Base-by-base conservation (phyloP, 2,797 vertebrate genomes). In the Remorina albescens region DNA sequence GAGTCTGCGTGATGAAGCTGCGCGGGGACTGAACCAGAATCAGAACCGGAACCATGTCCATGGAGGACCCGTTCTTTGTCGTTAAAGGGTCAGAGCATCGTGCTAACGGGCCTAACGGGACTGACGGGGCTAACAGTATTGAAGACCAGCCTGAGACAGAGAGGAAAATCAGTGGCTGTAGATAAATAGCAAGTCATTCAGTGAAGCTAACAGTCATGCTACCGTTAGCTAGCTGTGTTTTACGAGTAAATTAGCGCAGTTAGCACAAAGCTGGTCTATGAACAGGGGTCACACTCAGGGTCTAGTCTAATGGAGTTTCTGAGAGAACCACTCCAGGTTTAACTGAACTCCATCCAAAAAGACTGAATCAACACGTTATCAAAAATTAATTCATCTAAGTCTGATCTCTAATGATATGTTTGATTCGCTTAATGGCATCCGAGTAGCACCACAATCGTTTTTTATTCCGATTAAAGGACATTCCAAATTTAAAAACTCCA, bases 21-120 rank as follows among this genome's bases (percentile, higher is more conserved):
- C 36, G 19, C 57, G 26, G 11, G 23, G 47, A 50, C 23, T 50
- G 47, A 50, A 50, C 47, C 47, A 50, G 23, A 89, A 67, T 36
- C 65, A 21, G 56, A 78, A 94, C 67, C 80, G 97, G 56, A 78
- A 94, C 67, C 80, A 98, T 98, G 97, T 98, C 97, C 44, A 98
- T 98, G 97, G 97, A 98, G 94, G 97, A 99, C 78, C 97, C 97
- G 86, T 99, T 99, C 91, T 99, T 99, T 92, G 97, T 98, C 80
- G 97, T 98, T 72, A 98, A 97, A 92, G 97, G 97, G 97, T 98
- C 85, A 96, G 96, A 77, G 55, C 37, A 18, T 6, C 9, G 1
- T 4, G 59, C 71, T 69, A 76, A 62, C 18, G 2, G 0, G 0
- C 46, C 64, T 80, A 81, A 61, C 23, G 6, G 10, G 6, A 49